These are phyloP conservation scores for Platerodrilus igneus DNA, from an alignment of 2,888 invertebrate species.

Conservation along the genomic window DNA sequence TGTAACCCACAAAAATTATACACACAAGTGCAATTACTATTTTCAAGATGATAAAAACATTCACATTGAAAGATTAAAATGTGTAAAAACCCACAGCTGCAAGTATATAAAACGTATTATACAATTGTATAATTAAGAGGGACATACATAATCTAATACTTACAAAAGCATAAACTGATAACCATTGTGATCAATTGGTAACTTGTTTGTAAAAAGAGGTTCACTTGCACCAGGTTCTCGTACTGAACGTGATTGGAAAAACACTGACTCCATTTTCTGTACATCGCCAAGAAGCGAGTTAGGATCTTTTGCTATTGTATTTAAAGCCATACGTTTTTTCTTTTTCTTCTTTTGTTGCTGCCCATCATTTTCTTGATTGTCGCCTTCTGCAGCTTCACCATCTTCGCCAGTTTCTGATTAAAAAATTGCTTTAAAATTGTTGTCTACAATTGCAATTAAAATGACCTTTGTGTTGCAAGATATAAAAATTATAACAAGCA, in stretches of 20 bases:
- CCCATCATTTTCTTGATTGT: slow-evolving; percentile 21
- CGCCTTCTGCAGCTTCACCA: slow-evolving; percentile 29
- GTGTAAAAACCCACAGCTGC: too few relatives aligned
- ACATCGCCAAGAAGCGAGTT: slow-evolving; percentile 29
- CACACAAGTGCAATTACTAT: too few relatives aligned
- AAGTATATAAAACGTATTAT: too few relatives aligned
- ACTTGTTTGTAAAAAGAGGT: slow-evolving; percentile 36
- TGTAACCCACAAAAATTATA: too few relatives aligned
- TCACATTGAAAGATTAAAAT: too few relatives aligned
- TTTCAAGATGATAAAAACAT: too few relatives aligned
- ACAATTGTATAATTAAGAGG: neutral
- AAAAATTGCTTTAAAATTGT: too few relatives aligned
- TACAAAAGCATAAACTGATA: slow-evolving; percentile 34
- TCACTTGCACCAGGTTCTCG: slow-evolving; percentile 34
- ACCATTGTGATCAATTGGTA: slow-evolving; percentile 29
- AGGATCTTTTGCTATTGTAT: slow-evolving; percentile 31
- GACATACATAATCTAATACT: too few relatives aligned
- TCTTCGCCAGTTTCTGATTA: slow-evolving; percentile 29
- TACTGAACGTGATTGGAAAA: slow-evolving; percentile 35
- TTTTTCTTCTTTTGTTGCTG: slow-evolving; percentile 30
- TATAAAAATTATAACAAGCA: neutral
- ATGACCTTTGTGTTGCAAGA: neutral
- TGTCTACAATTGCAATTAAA: too few relatives aligned
- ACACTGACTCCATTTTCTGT: slow-evolving; percentile 34
- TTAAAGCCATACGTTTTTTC: slow-evolving; percentile 27